Percentiles rank a stretch among this genome's conserved stretches.
phyloP scores from a whole-genome alignment of 1,140 invertebrate species.

The Drosophila sp. region DNA sequence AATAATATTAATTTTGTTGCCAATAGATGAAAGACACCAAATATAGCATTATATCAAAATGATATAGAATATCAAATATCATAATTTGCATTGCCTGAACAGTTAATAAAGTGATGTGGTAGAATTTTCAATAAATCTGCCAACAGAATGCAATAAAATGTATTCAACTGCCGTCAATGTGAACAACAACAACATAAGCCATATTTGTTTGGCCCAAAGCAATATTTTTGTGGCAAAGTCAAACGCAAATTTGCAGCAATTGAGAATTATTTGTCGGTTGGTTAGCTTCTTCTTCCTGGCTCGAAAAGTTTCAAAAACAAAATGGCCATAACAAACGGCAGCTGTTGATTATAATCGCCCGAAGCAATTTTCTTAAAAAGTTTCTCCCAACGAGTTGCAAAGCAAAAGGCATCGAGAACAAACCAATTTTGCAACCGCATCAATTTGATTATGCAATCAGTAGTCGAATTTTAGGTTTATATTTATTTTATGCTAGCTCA shows the following conservation, averaged over 20 bases:
- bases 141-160: conserved; percentile 32
- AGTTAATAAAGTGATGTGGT: conserved; percentile 39
- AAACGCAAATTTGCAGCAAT: conserved; percentile 66
- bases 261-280: conserved; percentile 57
- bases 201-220: conserved; percentile 60
- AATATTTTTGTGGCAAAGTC: conserved; percentile 46
- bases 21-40: conserved; percentile 7
- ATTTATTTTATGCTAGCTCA: too few relatives aligned
- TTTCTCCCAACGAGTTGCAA: conserved; percentile 23
- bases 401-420: conserved; percentile 22
- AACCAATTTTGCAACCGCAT: conserved; percentile 12
- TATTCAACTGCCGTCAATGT: conserved; percentile 32
- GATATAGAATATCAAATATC: conserved; percentile 34
- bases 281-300: conserved; percentile 3
- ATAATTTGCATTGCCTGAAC: conserved; percentile 44
- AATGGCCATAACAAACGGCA: conserved; percentile 51
- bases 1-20: too few relatives aligned
- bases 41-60: conserved; percentile 5
- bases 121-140: conserved; percentile 15
- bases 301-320: conserved; percentile 53
- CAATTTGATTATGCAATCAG: background rate
- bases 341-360: conserved; percentile 46
- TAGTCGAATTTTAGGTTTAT: too few relatives aligned
- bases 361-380: conserved; percentile 38
- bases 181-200: conserved; percentile 38